A percentile compares a stretch with the other conserved stretches of the same genome.
These are phyloP conservation scores for Adrianichthys oophorus DNA, from an alignment of 2,797 vertebrate species.

Conservation along the genomic window DNA sequence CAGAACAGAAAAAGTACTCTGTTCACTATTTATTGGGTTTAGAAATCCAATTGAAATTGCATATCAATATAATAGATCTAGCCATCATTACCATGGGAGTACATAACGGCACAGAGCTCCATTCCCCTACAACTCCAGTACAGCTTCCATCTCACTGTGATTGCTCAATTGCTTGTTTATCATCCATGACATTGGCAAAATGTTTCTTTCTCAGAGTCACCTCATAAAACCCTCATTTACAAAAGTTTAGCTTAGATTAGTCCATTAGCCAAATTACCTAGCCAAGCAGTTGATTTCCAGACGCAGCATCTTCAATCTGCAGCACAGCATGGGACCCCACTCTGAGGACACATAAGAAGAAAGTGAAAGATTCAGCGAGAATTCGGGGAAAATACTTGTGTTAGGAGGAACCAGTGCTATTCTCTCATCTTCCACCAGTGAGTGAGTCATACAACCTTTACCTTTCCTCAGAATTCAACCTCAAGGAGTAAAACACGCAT, in stretches of 20 bases:
- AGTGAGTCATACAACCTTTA: slow-evolving; percentile 46
- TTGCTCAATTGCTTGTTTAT: slow-evolving; percentile 80
- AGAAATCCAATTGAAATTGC: slow-evolving; percentile 69
- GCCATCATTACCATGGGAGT: slow-evolving; percentile 67
- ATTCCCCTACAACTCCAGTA: slow-evolving; percentile 60
- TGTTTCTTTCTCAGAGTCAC: slow-evolving; percentile 73
- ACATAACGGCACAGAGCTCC: slow-evolving; percentile 52
- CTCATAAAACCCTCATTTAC: slow-evolving; percentile 82
- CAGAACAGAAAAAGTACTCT: slow-evolving; percentile 48
- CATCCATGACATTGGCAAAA: slow-evolving; percentile 80
- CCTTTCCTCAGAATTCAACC: slow-evolving; percentile 32
- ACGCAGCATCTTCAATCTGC: slow-evolving; percentile 79
- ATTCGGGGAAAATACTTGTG: slow-evolving; percentile 12
- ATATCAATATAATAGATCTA: slow-evolving; percentile 66
- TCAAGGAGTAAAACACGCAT: slow-evolving; percentile 25
- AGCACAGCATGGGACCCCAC: slow-evolving; percentile 69
- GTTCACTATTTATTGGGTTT: slow-evolving; percentile 66
- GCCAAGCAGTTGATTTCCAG: slow-evolving; percentile 81
- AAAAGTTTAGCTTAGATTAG: slow-evolving; percentile 82
- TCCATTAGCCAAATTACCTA: slow-evolving; percentile 83
- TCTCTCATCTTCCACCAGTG: slow-evolving; percentile 15
- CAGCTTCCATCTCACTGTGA: slow-evolving; percentile 65
- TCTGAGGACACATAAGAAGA: slow-evolving; percentile 51
- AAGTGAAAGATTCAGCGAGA: slow-evolving; percentile 32
- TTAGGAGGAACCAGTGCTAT: slow-evolving; percentile 21